Evolutionary conservation across 2,888 invertebrate genomes (phyloP).

Genomic region (Lithophane semibrunnea): DNA sequence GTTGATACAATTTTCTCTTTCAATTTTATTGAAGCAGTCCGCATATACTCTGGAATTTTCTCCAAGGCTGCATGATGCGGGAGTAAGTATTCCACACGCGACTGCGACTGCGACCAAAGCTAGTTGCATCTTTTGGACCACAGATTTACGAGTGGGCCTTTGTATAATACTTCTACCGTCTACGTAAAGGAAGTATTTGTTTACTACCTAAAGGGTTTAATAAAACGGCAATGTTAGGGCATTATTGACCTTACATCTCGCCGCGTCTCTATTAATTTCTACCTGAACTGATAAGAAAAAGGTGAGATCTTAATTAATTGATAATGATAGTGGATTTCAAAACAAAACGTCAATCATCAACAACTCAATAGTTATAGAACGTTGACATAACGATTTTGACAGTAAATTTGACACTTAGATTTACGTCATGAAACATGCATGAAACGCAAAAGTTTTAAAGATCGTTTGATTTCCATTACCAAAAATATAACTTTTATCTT

Average conservation of each 20-base stretch:
- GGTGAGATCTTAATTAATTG: no score
- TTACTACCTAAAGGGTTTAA: slow-evolving; percentile 8
- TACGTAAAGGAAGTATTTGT: neutral
- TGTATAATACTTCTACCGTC: slow-evolving; percentile 2
- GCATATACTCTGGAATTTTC: slow-evolving; percentile 90
- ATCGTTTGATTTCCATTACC: no score
- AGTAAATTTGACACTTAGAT: no score
- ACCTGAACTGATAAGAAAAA: neutral
- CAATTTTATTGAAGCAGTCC: slow-evolving; percentile 88
- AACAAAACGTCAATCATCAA: no score
- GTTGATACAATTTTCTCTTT: slow-evolving; percentile 85
- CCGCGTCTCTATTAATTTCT: neutral
- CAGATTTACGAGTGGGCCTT: neutral
- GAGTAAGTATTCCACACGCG: slow-evolving; percentile 59
- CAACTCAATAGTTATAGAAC: no score
- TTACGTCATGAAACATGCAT: no score
- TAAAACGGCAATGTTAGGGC: slow-evolving; percentile 10
- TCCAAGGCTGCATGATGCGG: slow-evolving; percentile 81
- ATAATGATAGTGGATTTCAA: no score
- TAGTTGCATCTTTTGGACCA: slow-evolving; percentile 43
- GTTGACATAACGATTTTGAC: no score
- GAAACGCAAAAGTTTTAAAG: no score
- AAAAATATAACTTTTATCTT: no score
- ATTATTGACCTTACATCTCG: slow-evolving; percentile 8
- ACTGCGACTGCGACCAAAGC: slow-evolving; percentile 25